Conservation (phyloP, 2,113 vertebrate species). For the Pionites leucogaster region DNA sequence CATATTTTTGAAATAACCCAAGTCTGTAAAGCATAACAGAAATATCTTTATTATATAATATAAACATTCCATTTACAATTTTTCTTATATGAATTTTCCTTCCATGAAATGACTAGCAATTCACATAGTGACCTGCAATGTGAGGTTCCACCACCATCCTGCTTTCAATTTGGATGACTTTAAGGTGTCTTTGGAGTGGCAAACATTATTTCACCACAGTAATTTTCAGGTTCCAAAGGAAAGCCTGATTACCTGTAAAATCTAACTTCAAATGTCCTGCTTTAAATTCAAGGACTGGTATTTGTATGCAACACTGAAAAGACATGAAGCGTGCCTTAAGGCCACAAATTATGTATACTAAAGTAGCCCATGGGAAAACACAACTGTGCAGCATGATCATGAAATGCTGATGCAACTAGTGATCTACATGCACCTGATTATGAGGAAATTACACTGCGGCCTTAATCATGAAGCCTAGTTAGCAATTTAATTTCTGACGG, state of each 20-base stretch:
- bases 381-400: not conserved
- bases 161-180: not conserved
- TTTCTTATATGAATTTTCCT: not conserved
- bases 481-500: not conserved
- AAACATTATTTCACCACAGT: not conserved
- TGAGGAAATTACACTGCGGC: not conserved
- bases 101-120: not conserved
- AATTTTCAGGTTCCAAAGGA: not conserved
- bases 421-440: not conserved
- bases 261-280: not conserved
- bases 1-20: not conserved
- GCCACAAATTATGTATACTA: not conserved
- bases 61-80: not conserved
- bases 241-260: not conserved
- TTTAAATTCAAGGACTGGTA: slow-evolving; percentile 9
- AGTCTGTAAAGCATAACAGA: not conserved
- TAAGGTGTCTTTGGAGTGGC: not conserved
- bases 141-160: not conserved
- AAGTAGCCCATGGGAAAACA: not conserved
- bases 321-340: not conserved
- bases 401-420: not conserved
- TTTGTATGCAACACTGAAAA: not conserved
- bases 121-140: not conserved
- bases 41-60: not conserved
- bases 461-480: not conserved